Percentiles rank a stretch among this genome's conserved stretches.
Conservation (phyloP, 2,888 invertebrate genomes). For the Phortica okadai region DNA sequence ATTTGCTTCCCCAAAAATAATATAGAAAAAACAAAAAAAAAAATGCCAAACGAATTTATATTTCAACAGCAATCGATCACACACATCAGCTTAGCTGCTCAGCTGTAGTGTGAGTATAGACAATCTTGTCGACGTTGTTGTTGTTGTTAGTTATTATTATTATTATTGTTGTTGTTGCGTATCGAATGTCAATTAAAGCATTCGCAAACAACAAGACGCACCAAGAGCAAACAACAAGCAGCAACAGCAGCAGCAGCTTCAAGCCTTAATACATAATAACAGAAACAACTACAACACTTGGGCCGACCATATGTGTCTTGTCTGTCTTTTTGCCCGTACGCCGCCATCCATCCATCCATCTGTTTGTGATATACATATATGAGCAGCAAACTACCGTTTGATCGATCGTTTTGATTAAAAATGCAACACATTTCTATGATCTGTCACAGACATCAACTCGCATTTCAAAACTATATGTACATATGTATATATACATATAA, state of each 20-base stretch:
- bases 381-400: slow-evolving; percentile 72
- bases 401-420: slow-evolving; percentile 75
- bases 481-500: slow-evolving; percentile 3
- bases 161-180: slow-evolving; percentile 43
- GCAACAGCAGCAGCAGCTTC: slow-evolving; percentile 37
- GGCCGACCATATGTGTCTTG: too few relatives aligned
- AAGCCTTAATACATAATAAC: slow-evolving; percentile 27
- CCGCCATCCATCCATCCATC: too few relatives aligned
- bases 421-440: slow-evolving; percentile 74
- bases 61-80: slow-evolving; percentile 64
- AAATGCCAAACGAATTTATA: slow-evolving; percentile 5
- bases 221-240: slow-evolving; percentile 25
- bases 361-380: slow-evolving; percentile 35
- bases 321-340: too few relatives aligned
- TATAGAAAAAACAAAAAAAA: slow-evolving; percentile 5
- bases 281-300: not conserved
- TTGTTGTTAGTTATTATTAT: not conserved
- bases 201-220: slow-evolving; percentile 49
- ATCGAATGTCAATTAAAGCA: slow-evolving; percentile 63
- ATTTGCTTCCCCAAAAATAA: slow-evolving; percentile 51
- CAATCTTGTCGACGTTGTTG: slow-evolving; percentile 39
- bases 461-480: slow-evolving; percentile 33
- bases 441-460: slow-evolving; percentile 67
- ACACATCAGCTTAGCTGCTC: slow-evolving; percentile 36
- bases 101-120: not conserved